These are phyloP conservation scores for Microchirus variegatus DNA, from an alignment of 2,797 vertebrate genomes.

Conservation along the genomic window DNA sequence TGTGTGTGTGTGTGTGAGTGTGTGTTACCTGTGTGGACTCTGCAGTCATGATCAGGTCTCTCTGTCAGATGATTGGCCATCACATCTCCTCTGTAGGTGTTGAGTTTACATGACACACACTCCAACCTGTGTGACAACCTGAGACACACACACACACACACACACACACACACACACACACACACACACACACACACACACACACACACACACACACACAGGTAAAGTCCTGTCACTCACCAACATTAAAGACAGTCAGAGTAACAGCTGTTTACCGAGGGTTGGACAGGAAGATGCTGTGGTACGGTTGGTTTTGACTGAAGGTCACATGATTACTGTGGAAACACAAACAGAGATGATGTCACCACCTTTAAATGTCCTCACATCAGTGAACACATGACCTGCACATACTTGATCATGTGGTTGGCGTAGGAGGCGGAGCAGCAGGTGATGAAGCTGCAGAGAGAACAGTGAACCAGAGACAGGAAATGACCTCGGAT, in stretches of 20 bases:
- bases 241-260: neutral
- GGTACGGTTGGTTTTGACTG: conserved; percentile 25
- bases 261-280: neutral
- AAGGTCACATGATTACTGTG: conserved; percentile 40
- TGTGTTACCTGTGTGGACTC: conserved; percentile 24
- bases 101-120: conserved; percentile 84
- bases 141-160: conserved; percentile 27
- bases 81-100: conserved; percentile 84
- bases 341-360: neutral
- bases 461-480: conserved; percentile 89
- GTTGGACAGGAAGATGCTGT: conserved; percentile 32
- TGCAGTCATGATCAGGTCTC: conserved; percentile 80
- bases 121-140: conserved; percentile 73
- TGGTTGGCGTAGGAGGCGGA: conserved; percentile 94
- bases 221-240: neutral
- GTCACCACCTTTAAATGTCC: neutral
- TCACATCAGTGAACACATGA: neutral
- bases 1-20: no score
- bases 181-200: conserved; percentile 71
- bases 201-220: conserved; percentile 68
- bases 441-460: conserved; percentile 93
- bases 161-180: conserved; percentile 4
- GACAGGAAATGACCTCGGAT: conserved; percentile 90
- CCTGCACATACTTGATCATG: conserved; percentile 89
- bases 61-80: conserved; percentile 92